These are phyloP conservation scores for Schizotus pectinicornis DNA, from an alignment of 2,888 invertebrate species.

Conservation along the genomic window DNA sequence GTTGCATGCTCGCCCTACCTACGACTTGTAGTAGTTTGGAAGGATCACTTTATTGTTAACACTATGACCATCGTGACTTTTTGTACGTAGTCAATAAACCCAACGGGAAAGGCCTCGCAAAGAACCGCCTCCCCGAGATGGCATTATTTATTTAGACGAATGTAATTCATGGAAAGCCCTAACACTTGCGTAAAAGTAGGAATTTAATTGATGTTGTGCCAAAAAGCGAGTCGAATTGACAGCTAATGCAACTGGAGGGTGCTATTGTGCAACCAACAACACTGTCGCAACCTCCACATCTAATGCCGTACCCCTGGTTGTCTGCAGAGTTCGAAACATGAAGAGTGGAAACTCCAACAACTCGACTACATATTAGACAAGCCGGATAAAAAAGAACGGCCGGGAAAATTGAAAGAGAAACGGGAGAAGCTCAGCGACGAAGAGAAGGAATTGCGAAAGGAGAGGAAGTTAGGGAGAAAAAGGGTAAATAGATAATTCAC, in stretches of 20 bases:
- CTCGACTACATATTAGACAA: slow-evolving; percentile 55
- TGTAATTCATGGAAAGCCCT: slow-evolving; percentile 23
- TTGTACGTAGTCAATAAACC: background rate
- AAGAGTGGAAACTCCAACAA: slow-evolving; percentile 55
- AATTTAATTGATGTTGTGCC: slow-evolving; percentile 19
- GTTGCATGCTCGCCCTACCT: no score
- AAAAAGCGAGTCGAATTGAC: slow-evolving; percentile 25
- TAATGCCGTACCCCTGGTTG: slow-evolving; percentile 53
- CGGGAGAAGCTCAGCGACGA: slow-evolving; percentile 75
- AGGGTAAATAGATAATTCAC: slow-evolving; percentile 63
- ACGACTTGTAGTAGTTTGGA: no score
- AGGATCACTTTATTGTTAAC: no score
- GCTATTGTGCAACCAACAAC: slow-evolving; percentile 20
- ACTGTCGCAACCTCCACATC: slow-evolving; percentile 34
- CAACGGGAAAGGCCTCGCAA: background rate
- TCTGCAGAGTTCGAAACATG: slow-evolving; percentile 60
- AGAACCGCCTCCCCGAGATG: background rate
- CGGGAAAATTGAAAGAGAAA: slow-evolving; percentile 63
- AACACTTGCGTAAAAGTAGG: slow-evolving; percentile 14
- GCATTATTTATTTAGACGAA: slow-evolving; percentile 21
- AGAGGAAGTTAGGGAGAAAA: slow-evolving; percentile 81
- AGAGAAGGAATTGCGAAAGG: slow-evolving; percentile 80
- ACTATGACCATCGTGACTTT: slow-evolving; percentile 10
- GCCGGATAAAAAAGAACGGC: slow-evolving; percentile 61
- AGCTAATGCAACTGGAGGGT: slow-evolving; percentile 23